These are phyloP conservation scores for Melinopterus prodromus DNA, from an alignment of 2,888 invertebrate genomes.

Conservation along the genomic window DNA sequence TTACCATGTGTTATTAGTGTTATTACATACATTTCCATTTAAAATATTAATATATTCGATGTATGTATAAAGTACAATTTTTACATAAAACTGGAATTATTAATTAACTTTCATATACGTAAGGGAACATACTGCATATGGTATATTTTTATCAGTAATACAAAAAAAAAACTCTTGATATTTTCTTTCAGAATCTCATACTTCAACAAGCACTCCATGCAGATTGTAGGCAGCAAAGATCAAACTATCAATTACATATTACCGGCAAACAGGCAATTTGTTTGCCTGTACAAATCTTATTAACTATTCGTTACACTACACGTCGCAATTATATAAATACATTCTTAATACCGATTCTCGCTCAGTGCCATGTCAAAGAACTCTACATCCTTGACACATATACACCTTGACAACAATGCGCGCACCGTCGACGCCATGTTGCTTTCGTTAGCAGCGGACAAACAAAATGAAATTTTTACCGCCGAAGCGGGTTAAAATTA, in stretches of 20 bases:
- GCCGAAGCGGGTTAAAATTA: slow-evolving; percentile 10
- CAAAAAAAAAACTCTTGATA: neutral
- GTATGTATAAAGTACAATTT: too few relatives aligned
- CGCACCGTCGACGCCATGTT: neutral
- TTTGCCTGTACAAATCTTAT: neutral
- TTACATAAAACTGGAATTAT: too few relatives aligned
- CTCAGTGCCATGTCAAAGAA: slow-evolving; percentile 25
- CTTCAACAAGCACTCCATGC: too few relatives aligned
- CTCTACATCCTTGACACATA: slow-evolving; percentile 24
- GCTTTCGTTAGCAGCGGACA: neutral
- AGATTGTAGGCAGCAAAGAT: too few relatives aligned
- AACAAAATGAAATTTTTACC: neutral
- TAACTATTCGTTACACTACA: neutral
- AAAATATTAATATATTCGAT: too few relatives aligned
- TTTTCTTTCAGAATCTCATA: neutral
- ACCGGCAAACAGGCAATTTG: neutral
- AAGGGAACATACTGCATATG: too few relatives aligned
- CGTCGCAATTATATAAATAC: slow-evolving; percentile 11
- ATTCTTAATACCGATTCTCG: slow-evolving; percentile 5
- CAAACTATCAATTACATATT: too few relatives aligned
- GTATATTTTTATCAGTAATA: too few relatives aligned
- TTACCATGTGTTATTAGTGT: too few relatives aligned
- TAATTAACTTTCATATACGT: too few relatives aligned
- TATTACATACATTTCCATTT: too few relatives aligned
- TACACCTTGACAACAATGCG: slow-evolving; percentile 5